These are phyloP conservation scores for Lasioglossum baleicum DNA, from an alignment of 1,140 invertebrate genomes.

Conservation along the genomic window DNA sequence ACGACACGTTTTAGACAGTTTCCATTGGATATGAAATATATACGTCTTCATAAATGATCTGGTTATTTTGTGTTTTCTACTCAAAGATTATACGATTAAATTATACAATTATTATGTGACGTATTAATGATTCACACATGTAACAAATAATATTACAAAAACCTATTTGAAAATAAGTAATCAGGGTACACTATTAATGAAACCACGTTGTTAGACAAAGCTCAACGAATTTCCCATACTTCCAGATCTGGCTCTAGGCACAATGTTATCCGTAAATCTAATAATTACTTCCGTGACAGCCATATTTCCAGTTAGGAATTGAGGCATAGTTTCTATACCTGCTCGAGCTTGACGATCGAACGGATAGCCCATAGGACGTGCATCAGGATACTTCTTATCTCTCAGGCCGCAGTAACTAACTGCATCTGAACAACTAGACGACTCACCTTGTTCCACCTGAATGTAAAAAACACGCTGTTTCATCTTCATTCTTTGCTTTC, in stretches of 20 bases:
- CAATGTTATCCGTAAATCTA: constrained; percentile 35
- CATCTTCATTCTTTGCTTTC: not conserved
- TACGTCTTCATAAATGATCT: too few relatives aligned
- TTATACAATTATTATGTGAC: too few relatives aligned
- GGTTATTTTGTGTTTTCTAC: too few relatives aligned
- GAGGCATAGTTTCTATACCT: constrained; percentile 66
- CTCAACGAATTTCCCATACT: constrained; percentile 50
- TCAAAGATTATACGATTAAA: too few relatives aligned
- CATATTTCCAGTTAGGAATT: constrained; percentile 77
- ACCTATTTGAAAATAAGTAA: not conserved
- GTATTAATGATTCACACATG: too few relatives aligned
- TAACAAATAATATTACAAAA: too few relatives aligned
- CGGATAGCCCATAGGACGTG: constrained; percentile 85
- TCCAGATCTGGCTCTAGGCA: constrained; percentile 33
- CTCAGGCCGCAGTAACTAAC: constrained; percentile 85
- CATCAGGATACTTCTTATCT: constrained; percentile 85
- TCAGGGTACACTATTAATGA: not conserved
- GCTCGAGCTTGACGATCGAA: constrained; percentile 81
- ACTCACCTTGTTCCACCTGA: constrained; percentile 81
- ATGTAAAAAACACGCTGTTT: not conserved
- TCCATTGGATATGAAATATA: too few relatives aligned
- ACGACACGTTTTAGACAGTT: too few relatives aligned
- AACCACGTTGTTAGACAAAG: constrained; percentile 13
- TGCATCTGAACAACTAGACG: constrained; percentile 82
- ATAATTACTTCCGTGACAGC: constrained; percentile 66